Evolutionary conservation across 2,113 vertebrate genomes (phyloP).

Genomic region (Cynopterus brachyotis): DNA sequence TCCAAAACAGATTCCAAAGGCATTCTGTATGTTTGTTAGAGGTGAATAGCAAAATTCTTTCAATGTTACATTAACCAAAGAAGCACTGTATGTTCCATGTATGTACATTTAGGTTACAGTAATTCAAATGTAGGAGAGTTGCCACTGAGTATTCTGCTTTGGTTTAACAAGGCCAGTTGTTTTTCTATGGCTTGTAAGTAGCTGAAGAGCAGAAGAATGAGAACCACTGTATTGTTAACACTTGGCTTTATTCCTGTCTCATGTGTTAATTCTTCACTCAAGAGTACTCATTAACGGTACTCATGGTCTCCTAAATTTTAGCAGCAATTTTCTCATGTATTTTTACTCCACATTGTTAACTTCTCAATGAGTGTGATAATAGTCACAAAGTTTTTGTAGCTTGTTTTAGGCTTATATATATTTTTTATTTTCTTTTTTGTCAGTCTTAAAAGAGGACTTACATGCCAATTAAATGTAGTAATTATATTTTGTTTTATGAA

Average conservation of each 20-base stretch:
- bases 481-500: not conserved
- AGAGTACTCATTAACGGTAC: not conserved
- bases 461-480: not conserved
- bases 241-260: not conserved
- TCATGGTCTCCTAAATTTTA: not conserved
- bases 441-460: not conserved
- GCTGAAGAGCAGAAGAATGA: not conserved
- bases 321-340: not conserved
- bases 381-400: not conserved
- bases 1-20: not conserved
- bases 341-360: not conserved
- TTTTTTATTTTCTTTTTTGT: not conserved
- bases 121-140: not conserved
- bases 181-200: not conserved
- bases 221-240: rapidly evolving
- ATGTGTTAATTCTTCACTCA: not conserved
- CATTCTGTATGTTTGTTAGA: not conserved
- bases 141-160: not conserved
- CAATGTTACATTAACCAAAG: not conserved
- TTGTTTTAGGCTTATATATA: not conserved
- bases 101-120: not conserved
- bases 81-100: not conserved
- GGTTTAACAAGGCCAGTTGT: not conserved
- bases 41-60: not conserved
- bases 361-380: not conserved